Base-by-base conservation (phyloP, 2,113 vertebrate species). In the Agapornis roseicollis region DNA sequence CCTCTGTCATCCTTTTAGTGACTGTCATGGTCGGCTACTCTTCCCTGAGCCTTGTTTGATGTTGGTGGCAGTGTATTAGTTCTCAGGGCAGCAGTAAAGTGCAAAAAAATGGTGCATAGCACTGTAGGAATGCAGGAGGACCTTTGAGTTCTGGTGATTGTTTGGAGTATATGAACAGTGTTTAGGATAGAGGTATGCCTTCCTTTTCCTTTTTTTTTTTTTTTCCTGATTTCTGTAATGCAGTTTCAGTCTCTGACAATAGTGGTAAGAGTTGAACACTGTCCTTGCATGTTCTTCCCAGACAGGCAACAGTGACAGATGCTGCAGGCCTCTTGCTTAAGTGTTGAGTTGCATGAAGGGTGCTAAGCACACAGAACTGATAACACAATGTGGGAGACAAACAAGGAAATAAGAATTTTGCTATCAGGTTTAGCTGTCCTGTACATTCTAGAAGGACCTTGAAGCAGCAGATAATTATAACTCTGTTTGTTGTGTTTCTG, bases 11-110 rank as follows among this genome's bases (percentile, higher is more conserved):
- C n/a, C 37, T 64, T 80, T 56, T 23, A 66, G 41, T 37, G 55
- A 85, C 12, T 31, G 8, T 28, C 24, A 7, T 37, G 37, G 15
- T 9, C n/a, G 50, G 58, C 53, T 96, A 0, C 46, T 65, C 49
- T 50, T 85, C 35, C 63, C 33, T 0, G 4, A 74, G 64, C 60
- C 50, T 33, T 84, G 33, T 66, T 61, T 73, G 5, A 0, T 18
- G n/a, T 42, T 0, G 0, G n/a, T 68, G 66, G 39, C 65, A 46
- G 23, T 58, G 20, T n/a, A 10, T 33, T 55, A 55, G 31, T 16
- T 91, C 66, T 88, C 29, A 39, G n/a, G 78, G 39, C 47, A 81
- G 56, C 5, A 68, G 29, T 24, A 5, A 42, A 56, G 39, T 35
- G 44, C 17, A 79, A 28, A 70, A 35, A 42, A 5, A n/a, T 53